Base-by-base conservation (phyloP, 2,888 invertebrate species). In the Trachelus tabidus region DNA sequence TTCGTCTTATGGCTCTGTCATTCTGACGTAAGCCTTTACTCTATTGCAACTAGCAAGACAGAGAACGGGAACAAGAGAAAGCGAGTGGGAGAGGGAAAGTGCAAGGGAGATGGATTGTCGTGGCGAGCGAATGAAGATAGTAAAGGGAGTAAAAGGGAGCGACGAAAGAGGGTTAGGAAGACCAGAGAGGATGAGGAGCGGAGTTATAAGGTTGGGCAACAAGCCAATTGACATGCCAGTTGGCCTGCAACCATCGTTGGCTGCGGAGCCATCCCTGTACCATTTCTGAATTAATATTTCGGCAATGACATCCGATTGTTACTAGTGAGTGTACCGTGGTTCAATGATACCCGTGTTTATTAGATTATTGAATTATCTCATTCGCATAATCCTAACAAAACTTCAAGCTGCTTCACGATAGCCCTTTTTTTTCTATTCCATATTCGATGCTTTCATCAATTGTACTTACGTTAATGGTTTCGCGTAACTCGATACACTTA, bases 191-290 rank as follows among this genome's bases (percentile, higher is more conserved):
- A 68, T 73, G 68, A 73, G 75, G 75, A 75, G 85, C 85, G 87
- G 87, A 89, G 91, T 89, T 90, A 90, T 89, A 90, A 91, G 89
- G 90, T 89, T 91, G 90, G 91, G 91, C 91, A 91, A 89, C 89
- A 89, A 90, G 91, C 91, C 91, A 91, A 91, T 90, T 90, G 90
- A 91, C 89, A 90, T 89, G 89, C 89, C 90, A 90, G 90, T 90
- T 90, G 89, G 90, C 88, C 86, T 85, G 89, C 89, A 87, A 89
- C 88, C 89, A 85, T 86, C 90, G 89, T 86, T 85, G 87, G 86
- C 87, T 88, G 87, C 89, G 86, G 88, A 88, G 85, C 86, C 85
- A 84, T 81, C 83, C 84, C 83, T 83, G 56, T 33, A 11, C 69
- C 69, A 23, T 73, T 73, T 75, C 69, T 80, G 83, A 88, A 87